Evolutionary conservation across 2,888 invertebrate species (phyloP), one percentile per base, ranked within the genome.

Genomic region (Leucophenga montana): DNA sequence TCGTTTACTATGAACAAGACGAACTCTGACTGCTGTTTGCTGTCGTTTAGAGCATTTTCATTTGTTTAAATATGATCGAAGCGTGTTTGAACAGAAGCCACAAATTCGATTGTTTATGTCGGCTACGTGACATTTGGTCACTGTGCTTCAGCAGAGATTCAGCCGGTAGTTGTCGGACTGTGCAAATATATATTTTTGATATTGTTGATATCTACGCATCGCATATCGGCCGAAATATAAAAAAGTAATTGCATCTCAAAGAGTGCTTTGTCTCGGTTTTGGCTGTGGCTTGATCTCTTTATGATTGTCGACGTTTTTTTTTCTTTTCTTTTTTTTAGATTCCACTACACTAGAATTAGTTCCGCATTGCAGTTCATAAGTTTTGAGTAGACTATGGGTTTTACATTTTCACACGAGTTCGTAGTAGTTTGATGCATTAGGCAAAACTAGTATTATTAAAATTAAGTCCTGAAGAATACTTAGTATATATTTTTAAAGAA

Each of bases 1-100:
- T 56, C 27, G 75, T 77, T 72, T 74, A 73, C 66, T 67, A 67
- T 75, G 77, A 76, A 78, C 78, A 77, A 76, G 77, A 78, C 77
- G 83, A 85, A 76, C 75, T 77, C 75, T 78, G 78, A 78, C 69
- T 75, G 79, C 79, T 82, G 78, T 82, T 85, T 85, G 82, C 73
- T 80, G 78, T 77, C 76, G 73, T 77, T 75, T 69, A 66, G 68
- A 69, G 72, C 70, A 71, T 72, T 48, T 27, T 72, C 80, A 80
- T 80, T 82, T 84, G 82, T 84, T 86, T 86, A 86, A 86, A 85
- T 86, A 86, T 83, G 77, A 78, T 85, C 65, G 71, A 71, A 13
- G n/a, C 39, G 61, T 39, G 16, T 31, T 27, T 13, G 27, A 9
- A 13, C 6, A 13, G 27, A 31, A 16, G 31, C 20, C 46, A 46